Evolutionary conservation across 2,113 vertebrate genomes (phyloP), one percentile per base, ranked within the genome.

Genomic region (Labeo rohita): DNA sequence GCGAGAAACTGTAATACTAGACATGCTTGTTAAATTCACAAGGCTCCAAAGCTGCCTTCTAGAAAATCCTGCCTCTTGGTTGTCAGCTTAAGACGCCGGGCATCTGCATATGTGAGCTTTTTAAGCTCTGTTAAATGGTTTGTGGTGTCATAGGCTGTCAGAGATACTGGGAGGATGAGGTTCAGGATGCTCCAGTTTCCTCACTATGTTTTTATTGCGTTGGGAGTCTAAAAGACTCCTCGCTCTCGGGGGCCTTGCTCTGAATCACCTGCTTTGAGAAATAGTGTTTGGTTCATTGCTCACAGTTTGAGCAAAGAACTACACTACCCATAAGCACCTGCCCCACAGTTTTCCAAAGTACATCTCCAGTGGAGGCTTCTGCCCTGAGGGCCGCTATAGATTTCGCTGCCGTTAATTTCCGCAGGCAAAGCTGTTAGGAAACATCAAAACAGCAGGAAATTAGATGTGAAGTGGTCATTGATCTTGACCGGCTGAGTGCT

Each of bases 21-120:
- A 90, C 92, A 93, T 92, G 92, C 93, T 95, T 95, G 94, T 95
- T 95, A 95, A 95, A 96, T 95, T 94, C 94, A 92, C 91, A 95
- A 93, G 88, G 93, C 92, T 94, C 92, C 91, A 94, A 93, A 94
- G 90, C 59, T 83, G 91, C 88, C 93, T 96, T 92, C 92, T 92
- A 95, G 91, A 80, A 95, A 89, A 95, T 95, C 91, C 75, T 79
- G 91, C 94, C 93, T 91, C 93, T 92, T 94, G 89, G 91, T 94
- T 95, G 93, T 93, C 89, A 93, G 94, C 93, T 95, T 91, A 95
- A 92, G 87, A 94, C 84, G 90, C 92, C 91, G 90, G 85, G 89
- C 94, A 93, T 95, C 93, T 94, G 94, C 94, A 95, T 94, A 94
- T 94, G 91, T 91, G 92, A 89, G 91, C 89, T 93, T 90, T 95